Base-by-base conservation (phyloP, 2,797 vertebrate genomes). In the Brotula barbata region DNA sequence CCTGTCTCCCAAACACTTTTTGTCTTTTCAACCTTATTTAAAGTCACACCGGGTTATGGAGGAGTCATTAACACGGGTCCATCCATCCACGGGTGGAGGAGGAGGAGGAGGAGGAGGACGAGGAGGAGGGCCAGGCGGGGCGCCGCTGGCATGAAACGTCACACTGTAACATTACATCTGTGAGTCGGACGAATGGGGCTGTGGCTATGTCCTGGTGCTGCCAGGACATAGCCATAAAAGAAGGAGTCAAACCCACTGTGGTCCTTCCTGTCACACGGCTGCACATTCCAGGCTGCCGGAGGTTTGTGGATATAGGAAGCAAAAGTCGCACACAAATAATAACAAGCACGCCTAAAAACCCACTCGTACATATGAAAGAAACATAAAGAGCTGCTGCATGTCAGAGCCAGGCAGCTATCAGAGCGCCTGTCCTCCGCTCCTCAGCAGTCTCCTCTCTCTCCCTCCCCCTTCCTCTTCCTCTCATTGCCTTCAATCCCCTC, bases 111-210 rank as follows among this genome's bases (percentile, higher is more conserved):
- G n/a, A n/a, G n/a, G n/a, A n/a, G n/a, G n/a, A n/a, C n/a, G n/a
- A n/a, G n/a, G n/a, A n/a, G n/a, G n/a, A n/a, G n/a, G n/a, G n/a
- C n/a, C n/a, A n/a, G n/a, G n/a, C n/a, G n/a, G n/a, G n/a, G n/a
- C n/a, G n/a, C n/a, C n/a, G n/a, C n/a, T n/a, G n/a, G n/a, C n/a
- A n/a, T 82, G 80, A 81, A 84, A 76, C 70, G 78, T 87, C 79
- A 80, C 50, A 58, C 61, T 53, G 58, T 64, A 81, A 81, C 66
- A 44, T 69, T 73, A 78, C 85, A 86, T 86, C 82, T 82, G 67
- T 60, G 79, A 84, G 76, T 78, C 80, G 85, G 86, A 89, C 84
- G 88, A 87, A 90, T 77, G 82, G 89, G 85, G 75, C 78, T 66
- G 76, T 65, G 78, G 82, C 83, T 79, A 75, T 17, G 58, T 76